These are phyloP conservation scores for Propsilocerus akamusi DNA, from an alignment of 1,140 invertebrate species.

Conservation along the genomic window DNA sequence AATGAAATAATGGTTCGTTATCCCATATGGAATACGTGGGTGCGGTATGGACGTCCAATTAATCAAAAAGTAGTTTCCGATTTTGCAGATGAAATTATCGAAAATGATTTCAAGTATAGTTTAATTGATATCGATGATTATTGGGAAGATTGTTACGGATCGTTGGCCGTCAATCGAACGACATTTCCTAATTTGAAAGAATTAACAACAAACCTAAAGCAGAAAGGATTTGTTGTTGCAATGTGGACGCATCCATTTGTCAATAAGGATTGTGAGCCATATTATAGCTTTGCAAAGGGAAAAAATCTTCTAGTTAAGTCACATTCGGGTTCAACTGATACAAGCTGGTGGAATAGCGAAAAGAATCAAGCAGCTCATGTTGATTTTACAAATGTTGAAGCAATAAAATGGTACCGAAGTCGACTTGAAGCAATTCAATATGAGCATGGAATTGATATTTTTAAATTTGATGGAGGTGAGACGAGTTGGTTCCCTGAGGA, in stretches of 20 bases:
- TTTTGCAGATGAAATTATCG: slow-evolving; percentile 45
- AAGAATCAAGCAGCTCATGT: slow-evolving; percentile 31
- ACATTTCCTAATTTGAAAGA: slow-evolving; percentile 45
- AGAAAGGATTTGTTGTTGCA: slow-evolving; percentile 42
- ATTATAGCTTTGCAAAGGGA: slow-evolving; percentile 27
- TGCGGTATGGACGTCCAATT: slow-evolving; percentile 46
- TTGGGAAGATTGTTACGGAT: slow-evolving; percentile 69
- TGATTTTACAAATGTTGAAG: slow-evolving; percentile 52
- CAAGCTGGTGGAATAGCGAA: slow-evolving; percentile 61
- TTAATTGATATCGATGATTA: slow-evolving; percentile 71
- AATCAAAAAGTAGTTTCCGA: slow-evolving; percentile 38
- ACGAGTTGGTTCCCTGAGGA: slow-evolving; percentile 31
- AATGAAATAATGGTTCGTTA: slow-evolving; percentile 42
- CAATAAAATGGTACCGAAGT: slow-evolving; percentile 44
- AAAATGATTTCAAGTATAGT: slow-evolving; percentile 43
- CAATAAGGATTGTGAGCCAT: slow-evolving; percentile 43
- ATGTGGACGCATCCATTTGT: slow-evolving; percentile 74
- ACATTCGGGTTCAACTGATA: slow-evolving; percentile 29
- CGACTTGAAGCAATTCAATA: slow-evolving; percentile 33
- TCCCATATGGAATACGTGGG: slow-evolving; percentile 81
- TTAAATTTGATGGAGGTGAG: slow-evolving; percentile 82
- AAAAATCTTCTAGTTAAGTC: slow-evolving; percentile 35
- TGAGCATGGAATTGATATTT: slow-evolving; percentile 48
- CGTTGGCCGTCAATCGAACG: slow-evolving; percentile 37
- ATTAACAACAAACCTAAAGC: slow-evolving; percentile 29